Percentiles rank a stretch among this genome's conserved stretches.
phyloP scores from a whole-genome alignment of 2,888 invertebrate species.

The Mimas tiliae region DNA sequence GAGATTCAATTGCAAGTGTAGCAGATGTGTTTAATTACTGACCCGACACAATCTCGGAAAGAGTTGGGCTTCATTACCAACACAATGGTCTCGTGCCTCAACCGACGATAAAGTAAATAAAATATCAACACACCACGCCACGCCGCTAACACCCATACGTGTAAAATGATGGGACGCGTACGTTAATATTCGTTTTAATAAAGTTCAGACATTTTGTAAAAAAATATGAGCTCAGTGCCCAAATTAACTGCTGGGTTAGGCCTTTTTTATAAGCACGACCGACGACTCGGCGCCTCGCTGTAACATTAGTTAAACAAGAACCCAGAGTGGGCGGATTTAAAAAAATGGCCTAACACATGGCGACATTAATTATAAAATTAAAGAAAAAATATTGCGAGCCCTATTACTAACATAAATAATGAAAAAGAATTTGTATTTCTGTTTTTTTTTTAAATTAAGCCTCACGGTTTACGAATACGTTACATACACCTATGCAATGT shows the following conservation, averaged over 20 bases:
- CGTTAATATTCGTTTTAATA: slow-evolving; percentile 76
- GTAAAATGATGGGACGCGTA: slow-evolving; percentile 65
- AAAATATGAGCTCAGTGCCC: slow-evolving; percentile 60
- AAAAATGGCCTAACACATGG: slow-evolving; percentile 68
- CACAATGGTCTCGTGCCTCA: slow-evolving; percentile 59
- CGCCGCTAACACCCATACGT: slow-evolving; percentile 66
- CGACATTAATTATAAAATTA: slow-evolving; percentile 68
- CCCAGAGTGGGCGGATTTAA: slow-evolving; percentile 57
- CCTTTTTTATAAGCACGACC: slow-evolving; percentile 60
- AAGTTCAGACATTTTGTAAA: slow-evolving; percentile 69
- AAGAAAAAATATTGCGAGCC: slow-evolving; percentile 60
- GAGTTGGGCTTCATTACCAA: slow-evolving; percentile 74
- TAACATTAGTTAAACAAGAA: slow-evolving; percentile 67
- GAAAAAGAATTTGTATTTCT: slow-evolving; percentile 49
- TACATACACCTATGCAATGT: not conserved
- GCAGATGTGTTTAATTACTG: slow-evolving; percentile 82
- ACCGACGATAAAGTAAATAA: slow-evolving; percentile 74
- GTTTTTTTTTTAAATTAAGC: slow-evolving; percentile 26
- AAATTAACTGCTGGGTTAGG: slow-evolving; percentile 73
- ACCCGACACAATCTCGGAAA: slow-evolving; percentile 75
- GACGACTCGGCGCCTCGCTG: slow-evolving; percentile 48
- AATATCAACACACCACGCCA: slow-evolving; percentile 76
- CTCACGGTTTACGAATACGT: not conserved
- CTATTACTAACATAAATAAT: slow-evolving; percentile 61
- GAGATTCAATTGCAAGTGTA: slow-evolving; percentile 70